These are phyloP conservation scores for Corythaeola cristata DNA, from an alignment of 2,113 vertebrate species.

Conservation along the genomic window DNA sequence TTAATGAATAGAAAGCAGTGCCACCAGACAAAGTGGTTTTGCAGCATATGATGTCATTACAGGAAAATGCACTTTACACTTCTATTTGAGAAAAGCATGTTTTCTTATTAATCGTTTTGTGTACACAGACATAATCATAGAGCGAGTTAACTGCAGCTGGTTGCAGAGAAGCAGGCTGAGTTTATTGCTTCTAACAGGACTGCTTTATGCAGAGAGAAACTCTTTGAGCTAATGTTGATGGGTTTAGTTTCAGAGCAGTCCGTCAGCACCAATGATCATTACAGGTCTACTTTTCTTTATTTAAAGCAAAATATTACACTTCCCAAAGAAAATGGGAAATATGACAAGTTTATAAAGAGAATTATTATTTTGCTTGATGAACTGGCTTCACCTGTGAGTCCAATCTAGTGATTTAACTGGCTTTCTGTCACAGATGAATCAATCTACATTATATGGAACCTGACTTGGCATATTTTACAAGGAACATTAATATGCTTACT, in stretches of 20 bases:
- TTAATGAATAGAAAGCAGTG: neutral
- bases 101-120: neutral
- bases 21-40: neutral
- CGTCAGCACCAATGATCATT: neutral
- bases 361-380: neutral
- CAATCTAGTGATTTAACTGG: neutral
- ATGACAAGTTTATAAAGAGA: neutral
- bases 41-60: neutral
- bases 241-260: neutral
- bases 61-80: neutral
- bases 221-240: neutral
- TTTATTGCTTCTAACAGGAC: conserved; percentile 30
- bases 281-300: neutral
- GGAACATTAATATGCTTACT: neutral
- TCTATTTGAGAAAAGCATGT: neutral
- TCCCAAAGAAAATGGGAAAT: neutral
- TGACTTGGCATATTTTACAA: conserved; percentile 44
- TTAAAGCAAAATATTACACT: neutral
- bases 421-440: conserved; percentile 19
- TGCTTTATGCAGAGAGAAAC: neutral
- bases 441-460: neutral
- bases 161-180: neutral
- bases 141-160: neutral
- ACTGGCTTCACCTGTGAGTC: conserved; percentile 12
- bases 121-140: neutral